Percentiles rank a stretch among this genome's conserved stretches.
These are phyloP conservation scores for Ooceraea biroi DNA, from an alignment of 1,140 invertebrate genomes.

Conservation along the genomic window DNA sequence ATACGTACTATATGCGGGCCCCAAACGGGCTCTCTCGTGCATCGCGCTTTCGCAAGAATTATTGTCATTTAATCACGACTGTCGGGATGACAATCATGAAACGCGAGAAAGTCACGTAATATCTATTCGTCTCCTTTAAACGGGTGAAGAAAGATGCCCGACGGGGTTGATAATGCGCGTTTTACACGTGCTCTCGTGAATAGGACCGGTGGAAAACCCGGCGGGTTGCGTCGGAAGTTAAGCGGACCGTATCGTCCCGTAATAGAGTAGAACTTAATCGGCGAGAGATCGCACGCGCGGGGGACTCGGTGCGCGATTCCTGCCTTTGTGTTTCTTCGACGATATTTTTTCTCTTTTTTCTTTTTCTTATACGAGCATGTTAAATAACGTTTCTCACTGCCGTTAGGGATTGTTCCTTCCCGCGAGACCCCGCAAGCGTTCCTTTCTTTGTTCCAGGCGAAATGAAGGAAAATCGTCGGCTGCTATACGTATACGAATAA, in stretches of 20 bases:
- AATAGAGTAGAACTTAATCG: slow-evolving; percentile 35
- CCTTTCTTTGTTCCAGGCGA: slow-evolving; percentile 33
- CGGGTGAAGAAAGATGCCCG: too few relatives aligned
- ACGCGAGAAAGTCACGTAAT: too few relatives aligned
- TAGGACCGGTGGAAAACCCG: neutral
- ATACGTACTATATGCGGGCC: too few relatives aligned
- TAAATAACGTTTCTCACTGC: slow-evolving; percentile 17
- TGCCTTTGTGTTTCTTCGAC: slow-evolving; percentile 22
- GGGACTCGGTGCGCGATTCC: slow-evolving; percentile 22
- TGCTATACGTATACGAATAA: neutral
- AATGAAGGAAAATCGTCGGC: slow-evolving; percentile 21
- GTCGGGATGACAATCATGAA: neutral
- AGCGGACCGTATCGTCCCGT: slow-evolving; percentile 7
- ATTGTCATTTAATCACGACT: neutral
- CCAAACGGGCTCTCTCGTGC: neutral
- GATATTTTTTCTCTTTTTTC: slow-evolving; percentile 33
- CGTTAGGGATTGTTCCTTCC: slow-evolving; percentile 3
- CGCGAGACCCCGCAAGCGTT: neutral
- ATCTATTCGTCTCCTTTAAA: too few relatives aligned
- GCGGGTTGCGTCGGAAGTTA: neutral
- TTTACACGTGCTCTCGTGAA: too few relatives aligned
- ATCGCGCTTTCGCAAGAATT: slow-evolving; percentile 3
- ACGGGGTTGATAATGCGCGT: neutral
- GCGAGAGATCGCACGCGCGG: slow-evolving; percentile 6
- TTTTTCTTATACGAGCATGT: slow-evolving; percentile 7